Percentiles rank a stretch among this genome's conserved stretches.
phyloP scores from a whole-genome alignment of 2,113 vertebrate genomes.

The Eupsittula cactorum region DNA sequence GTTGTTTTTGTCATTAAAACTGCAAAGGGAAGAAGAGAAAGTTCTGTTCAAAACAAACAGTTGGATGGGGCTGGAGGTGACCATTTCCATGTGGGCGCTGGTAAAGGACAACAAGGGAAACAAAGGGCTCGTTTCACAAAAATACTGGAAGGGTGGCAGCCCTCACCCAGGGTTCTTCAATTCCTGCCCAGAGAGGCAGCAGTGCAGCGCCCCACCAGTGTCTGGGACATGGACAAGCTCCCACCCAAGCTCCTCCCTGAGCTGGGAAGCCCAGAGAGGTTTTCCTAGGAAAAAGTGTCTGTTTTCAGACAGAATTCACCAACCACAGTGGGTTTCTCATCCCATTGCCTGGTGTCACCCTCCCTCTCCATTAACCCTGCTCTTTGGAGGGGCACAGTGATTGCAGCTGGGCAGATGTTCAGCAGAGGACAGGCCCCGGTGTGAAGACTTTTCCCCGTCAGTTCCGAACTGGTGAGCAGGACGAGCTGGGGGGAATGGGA shows the following conservation, averaged over 20 bases:
- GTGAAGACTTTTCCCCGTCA: not conserved
- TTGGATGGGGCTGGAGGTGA: not conserved
- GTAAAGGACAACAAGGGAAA: not conserved
- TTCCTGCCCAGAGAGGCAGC: not conserved
- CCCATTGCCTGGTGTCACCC: not conserved
- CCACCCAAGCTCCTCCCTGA: not conserved
- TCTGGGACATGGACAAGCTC: not conserved
- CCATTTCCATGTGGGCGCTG: not conserved
- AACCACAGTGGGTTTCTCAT: not conserved
- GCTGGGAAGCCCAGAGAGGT: not conserved
- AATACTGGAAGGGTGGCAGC: not conserved
- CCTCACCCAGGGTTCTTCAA: not conserved
- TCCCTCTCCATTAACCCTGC: not conserved
- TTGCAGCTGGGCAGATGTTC: not conserved
- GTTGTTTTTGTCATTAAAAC: not conserved
- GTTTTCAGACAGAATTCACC: not conserved
- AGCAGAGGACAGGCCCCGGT: fast-evolving
- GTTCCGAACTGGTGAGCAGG: not conserved
- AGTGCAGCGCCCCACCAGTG: not conserved
- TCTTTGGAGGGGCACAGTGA: not conserved
- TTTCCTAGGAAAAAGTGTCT: not conserved
- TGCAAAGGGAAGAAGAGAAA: not conserved
- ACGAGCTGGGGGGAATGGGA: fast-evolving
- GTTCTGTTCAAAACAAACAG: not conserved
- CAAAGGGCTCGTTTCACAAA: not conserved